Evolutionary conservation across 2,888 invertebrate species (phyloP).

Genomic region (Agrotis puta): DNA sequence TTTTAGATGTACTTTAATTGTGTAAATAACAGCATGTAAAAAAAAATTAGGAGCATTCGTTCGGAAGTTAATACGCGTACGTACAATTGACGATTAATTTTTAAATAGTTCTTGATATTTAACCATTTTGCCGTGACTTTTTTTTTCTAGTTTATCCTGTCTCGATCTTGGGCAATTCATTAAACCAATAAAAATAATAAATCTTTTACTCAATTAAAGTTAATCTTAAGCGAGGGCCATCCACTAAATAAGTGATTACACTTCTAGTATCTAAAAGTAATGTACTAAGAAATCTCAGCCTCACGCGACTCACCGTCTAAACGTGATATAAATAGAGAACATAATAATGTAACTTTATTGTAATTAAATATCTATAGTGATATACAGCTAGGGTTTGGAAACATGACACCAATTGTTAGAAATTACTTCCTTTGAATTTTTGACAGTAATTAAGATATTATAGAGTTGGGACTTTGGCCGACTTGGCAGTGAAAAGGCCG

Average conservation of each 20-base stretch:
- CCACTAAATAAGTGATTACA: constrained; percentile 6
- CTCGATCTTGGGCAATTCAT: no score
- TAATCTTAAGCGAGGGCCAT: constrained; percentile 5
- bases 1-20: constrained; percentile 9
- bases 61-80: no score
- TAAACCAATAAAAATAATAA: not conserved
- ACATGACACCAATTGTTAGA: constrained; percentile 37
- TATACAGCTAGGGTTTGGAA: constrained; percentile 19
- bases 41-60: no score
- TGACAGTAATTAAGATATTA: not conserved
- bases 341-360: constrained; percentile 46
- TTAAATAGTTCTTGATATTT: no score
- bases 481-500: no score
- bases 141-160: no score
- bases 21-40: no score
- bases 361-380: constrained; percentile 31
- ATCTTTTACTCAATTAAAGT: constrained; percentile 5
- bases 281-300: constrained; percentile 57
- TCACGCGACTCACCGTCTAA: constrained; percentile 66
- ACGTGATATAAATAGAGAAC: constrained; percentile 65
- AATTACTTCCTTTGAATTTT: not conserved
- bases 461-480: no score
- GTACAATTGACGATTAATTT: no score
- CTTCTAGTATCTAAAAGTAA: constrained; percentile 22
- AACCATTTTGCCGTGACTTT: no score